Base-by-base conservation (phyloP, 1,140 invertebrate genomes). In the Mercenaria mercenaria region DNA sequence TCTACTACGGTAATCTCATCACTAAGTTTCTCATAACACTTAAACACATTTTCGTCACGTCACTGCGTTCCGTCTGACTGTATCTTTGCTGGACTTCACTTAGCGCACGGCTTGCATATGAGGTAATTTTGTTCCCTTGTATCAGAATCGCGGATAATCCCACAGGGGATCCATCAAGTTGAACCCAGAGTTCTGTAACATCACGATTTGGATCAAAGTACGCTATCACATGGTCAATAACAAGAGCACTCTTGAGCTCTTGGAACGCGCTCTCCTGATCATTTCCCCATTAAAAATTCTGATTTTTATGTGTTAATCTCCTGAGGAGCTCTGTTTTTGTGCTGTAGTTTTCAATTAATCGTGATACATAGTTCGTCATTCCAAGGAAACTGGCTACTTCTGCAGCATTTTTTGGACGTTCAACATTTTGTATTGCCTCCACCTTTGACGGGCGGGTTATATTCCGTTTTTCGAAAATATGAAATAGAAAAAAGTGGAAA, bases 71-170 rank as follows among this genome's bases (percentile, higher is more conserved):
- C 8, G 91, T 92, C 67, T 92, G 90, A 26, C 81, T 89, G 64
- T 91, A 92, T n/a, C 91, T 64, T 29, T 74, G 81, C 56, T 92
- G 90, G 3, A 86, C 64, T 41, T 91, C 90, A 18, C 47, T 77
- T 23, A 87, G 39, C 3, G 85, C 85, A 77, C 85, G 50, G 37
- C 85, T 87, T 26, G 69, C 85, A 61, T 87, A 77, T 32, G 50
- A 29, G 2, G 79, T 39, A 77, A 87, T 47, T 47, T 59, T 77
- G 20, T 72, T 72, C 41, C 43, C 74, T 43, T 87, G 74, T 93
- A 56, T 34, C 96, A 82, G 10, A 96, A 95, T 15, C 92, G 95
- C n/a, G 94, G 95, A 67, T 96, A 87, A 13, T 92, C 95, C n/a
- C 95, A 94, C 29, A 96, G 96, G 77, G 94, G 74, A 79, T 29